Conservation (phyloP, 1,140 invertebrate species). For the Monomorium pharaonis region DNA sequence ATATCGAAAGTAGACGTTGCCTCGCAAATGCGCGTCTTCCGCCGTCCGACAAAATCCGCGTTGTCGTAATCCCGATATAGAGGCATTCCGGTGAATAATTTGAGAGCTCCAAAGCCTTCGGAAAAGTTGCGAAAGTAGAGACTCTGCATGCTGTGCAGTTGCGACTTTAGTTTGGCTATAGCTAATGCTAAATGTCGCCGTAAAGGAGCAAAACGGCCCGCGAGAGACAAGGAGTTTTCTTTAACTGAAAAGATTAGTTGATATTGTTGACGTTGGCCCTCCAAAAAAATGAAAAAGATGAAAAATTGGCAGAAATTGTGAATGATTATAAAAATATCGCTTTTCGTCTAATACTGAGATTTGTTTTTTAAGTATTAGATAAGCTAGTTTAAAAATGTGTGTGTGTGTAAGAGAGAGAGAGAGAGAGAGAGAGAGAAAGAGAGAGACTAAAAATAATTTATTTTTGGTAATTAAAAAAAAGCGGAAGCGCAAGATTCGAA, state of each 20-base stretch:
- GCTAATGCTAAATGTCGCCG: slow-evolving; percentile 36
- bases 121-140: slow-evolving; percentile 33
- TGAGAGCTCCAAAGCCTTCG: slow-evolving; percentile 33
- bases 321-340: background rate
- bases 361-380: background rate
- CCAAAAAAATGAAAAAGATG: background rate
- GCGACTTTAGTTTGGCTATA: background rate
- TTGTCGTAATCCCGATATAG: background rate
- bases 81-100: slow-evolving; percentile 23
- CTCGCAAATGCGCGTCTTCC: background rate
- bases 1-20: background rate
- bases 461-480: background rate
- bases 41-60: background rate
- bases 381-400: too few relatives aligned
- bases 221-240: background rate
- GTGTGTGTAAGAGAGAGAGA: too few relatives aligned
- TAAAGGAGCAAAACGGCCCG: background rate
- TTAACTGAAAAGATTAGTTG: background rate
- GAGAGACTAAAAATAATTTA: too few relatives aligned
- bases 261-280: background rate
- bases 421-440: too few relatives aligned
- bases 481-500: background rate
- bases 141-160: background rate
- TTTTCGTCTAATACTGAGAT: background rate
- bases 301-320: background rate